These are phyloP conservation scores for Acropternis orthonyx DNA, from an alignment of 2,797 vertebrate genomes.

Conservation along the genomic window DNA sequence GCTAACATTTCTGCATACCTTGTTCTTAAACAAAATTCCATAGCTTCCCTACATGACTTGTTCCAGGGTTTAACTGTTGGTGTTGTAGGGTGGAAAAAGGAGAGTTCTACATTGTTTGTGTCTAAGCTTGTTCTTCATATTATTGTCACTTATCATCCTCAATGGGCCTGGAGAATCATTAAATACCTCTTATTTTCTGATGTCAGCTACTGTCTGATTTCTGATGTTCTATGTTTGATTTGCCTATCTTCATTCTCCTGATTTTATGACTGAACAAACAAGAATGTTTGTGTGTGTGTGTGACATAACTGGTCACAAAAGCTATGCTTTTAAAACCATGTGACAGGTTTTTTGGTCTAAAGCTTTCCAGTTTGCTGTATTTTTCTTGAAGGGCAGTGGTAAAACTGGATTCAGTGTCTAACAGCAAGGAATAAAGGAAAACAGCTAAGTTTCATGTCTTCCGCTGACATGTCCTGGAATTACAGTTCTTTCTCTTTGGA, in stretches of 20 bases:
- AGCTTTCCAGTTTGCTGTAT: not conserved
- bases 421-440: not conserved
- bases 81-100: not conserved
- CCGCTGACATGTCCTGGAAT: not conserved
- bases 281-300: not conserved
- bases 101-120: not conserved
- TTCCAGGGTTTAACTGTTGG: not conserved
- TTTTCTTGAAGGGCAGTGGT: not conserved
- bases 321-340: not conserved
- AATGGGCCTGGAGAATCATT: not conserved
- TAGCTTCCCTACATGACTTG: not conserved
- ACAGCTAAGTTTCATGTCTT: not conserved
- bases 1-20: not conserved
- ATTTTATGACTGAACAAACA: not conserved
- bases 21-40: constrained; percentile 18
- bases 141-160: not conserved
- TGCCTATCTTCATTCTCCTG: not conserved
- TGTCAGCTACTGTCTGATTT: not conserved
- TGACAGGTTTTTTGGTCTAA: not conserved
- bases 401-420: not conserved
- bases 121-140: not conserved
- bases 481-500: not conserved
- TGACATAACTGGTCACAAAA: not conserved
- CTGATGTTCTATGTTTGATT: not conserved
- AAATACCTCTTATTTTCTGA: not conserved